phyloP scores from a whole-genome alignment of 2,113 vertebrate genomes.

The Psittacara wagleri region DNA sequence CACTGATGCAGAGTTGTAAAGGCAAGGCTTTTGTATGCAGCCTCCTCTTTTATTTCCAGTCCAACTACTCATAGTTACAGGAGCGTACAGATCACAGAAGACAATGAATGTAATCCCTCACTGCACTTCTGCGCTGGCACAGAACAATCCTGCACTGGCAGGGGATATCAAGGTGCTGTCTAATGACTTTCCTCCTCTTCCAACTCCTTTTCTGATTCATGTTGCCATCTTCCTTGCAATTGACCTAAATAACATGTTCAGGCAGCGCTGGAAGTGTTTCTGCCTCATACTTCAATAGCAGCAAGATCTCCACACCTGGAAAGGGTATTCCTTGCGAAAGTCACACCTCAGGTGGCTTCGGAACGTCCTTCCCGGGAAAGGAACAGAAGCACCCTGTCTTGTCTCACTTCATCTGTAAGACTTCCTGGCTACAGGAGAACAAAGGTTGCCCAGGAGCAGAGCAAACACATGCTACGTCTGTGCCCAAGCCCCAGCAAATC shows the following conservation, averaged over 20 bases:
- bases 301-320: not conserved
- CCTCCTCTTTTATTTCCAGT: not conserved
- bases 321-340: slow-evolving; percentile 5
- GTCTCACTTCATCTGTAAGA: not conserved
- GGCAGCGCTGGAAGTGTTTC: slow-evolving; percentile 34
- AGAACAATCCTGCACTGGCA: not conserved
- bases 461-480: not conserved
- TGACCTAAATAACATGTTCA: slow-evolving; percentile 55
- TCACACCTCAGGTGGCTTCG: not conserved
- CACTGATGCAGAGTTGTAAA: not conserved
- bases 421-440: slow-evolving; percentile 26
- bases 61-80: not conserved
- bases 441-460: slow-evolving; percentile 39
- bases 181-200: not conserved
- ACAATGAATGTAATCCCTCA: not conserved
- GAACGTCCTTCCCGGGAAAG: not conserved
- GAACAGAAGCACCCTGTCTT: not conserved
- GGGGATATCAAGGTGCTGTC: not conserved
- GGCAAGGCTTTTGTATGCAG: not conserved
- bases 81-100: not conserved
- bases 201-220: slow-evolving; percentile 9
- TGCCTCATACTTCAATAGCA: not conserved
- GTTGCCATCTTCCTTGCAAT: not conserved
- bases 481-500: not conserved
- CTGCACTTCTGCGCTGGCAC: not conserved